phyloP scores from a whole-genome alignment of 2,797 vertebrate genomes.

The Odontamblyopus rebecca region DNA sequence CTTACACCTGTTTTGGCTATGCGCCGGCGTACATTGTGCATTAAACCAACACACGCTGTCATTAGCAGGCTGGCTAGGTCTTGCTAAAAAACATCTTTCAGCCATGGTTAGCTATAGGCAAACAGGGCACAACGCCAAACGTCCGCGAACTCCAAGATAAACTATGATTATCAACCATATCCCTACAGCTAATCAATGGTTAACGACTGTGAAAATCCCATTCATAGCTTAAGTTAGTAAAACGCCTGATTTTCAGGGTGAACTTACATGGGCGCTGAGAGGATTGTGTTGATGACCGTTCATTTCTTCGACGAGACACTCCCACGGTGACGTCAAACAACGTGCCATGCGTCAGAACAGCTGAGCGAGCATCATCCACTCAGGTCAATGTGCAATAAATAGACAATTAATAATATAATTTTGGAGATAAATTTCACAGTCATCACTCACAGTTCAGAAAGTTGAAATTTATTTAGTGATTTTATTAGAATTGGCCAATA shows the following conservation, averaged over 20 bases:
- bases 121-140: constrained; percentile 44
- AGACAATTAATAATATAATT: background rate
- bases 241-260: constrained; percentile 35
- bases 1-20: constrained; percentile 36
- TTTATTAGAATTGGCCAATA: no score
- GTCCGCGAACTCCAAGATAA: constrained; percentile 27
- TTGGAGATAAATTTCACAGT: no score
- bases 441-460: no score
- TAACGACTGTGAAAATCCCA: constrained; percentile 25
- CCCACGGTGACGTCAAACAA: constrained; percentile 80
- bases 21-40: constrained; percentile 15
- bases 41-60: constrained; percentile 59
- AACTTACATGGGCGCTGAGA: constrained; percentile 81
- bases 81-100: constrained; percentile 32
- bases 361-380: constrained; percentile 25
- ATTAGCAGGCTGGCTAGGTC: constrained; percentile 59
- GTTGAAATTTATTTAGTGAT: no score
- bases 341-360: constrained; percentile 67
- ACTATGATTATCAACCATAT: constrained; percentile 5
- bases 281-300: constrained; percentile 81
- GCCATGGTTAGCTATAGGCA: constrained; percentile 47
- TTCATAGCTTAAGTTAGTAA: constrained; percentile 29
- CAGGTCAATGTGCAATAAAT: background rate
- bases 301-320: constrained; percentile 79
- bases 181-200: background rate